Evolutionary conservation across 2,113 vertebrate species (phyloP).

Genomic region (Mus pahari): DNA sequence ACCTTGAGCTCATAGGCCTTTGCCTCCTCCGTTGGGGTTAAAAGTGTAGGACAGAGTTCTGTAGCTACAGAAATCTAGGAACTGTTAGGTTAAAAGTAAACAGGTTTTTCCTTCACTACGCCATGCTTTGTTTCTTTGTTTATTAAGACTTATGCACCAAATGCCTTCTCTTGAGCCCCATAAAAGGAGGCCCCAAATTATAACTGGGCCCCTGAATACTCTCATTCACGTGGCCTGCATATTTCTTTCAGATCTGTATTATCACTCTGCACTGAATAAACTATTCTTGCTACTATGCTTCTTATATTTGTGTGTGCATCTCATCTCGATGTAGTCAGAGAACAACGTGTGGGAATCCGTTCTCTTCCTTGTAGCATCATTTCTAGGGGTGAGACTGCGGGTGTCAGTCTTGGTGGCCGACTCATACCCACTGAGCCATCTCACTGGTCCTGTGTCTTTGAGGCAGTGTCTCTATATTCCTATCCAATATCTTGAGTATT

Average conservation of each 20-base stretch:
- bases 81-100: not conserved
- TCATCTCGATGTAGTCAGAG: not conserved
- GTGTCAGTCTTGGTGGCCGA: not conserved
- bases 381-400: not conserved
- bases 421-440: not conserved
- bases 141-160: not conserved
- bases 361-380: not conserved
- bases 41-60: slow-evolving; percentile 6
- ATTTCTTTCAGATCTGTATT: not conserved
- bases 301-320: not conserved
- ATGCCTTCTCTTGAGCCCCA: not conserved
- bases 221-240: too few species aligned
- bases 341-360: not conserved
- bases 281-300: not conserved
- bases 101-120: not conserved
- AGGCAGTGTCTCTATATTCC: not conserved
- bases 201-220: not conserved
- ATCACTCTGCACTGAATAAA: not conserved
- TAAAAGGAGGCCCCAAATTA: not conserved
- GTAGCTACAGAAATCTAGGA: not conserved
- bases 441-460: not conserved
- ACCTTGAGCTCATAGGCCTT: not conserved
- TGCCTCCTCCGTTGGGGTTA: not conserved
- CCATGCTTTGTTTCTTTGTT: not conserved
- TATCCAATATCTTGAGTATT: not conserved